Percentiles rank a stretch among this genome's conserved stretches.
Conservation (phyloP, 2,113 vertebrate genomes). For the Saguinus midas region DNA sequence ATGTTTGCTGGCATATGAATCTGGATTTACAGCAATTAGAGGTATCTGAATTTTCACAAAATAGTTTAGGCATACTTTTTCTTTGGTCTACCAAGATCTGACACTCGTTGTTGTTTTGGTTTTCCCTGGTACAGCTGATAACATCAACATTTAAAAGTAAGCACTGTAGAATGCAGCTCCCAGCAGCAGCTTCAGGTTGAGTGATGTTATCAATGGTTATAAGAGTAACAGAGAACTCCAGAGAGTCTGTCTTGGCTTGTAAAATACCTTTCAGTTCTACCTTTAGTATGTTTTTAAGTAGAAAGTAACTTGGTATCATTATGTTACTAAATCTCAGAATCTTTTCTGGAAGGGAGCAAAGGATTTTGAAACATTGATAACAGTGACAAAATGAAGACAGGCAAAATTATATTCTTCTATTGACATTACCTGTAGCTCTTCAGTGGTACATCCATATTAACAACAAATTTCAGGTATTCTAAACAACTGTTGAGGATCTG, state of each 20-base stretch:
- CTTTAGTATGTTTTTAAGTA: not conserved
- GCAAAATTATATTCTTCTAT: not conserved
- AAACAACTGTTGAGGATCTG: not conserved
- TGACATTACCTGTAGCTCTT: not conserved
- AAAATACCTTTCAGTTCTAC: not conserved
- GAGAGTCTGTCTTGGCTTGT: slow-evolving; percentile 18
- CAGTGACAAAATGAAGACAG: not conserved
- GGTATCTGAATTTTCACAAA: not conserved
- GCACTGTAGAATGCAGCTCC: not conserved
- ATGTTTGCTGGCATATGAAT: not conserved
- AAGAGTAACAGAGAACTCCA: slow-evolving; percentile 21
- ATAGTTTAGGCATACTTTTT: not conserved
- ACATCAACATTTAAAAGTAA: slow-evolving; percentile 34
- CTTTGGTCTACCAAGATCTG: not conserved
- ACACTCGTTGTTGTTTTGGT: not conserved
- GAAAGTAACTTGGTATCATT: not conserved
- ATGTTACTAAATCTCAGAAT: not conserved
- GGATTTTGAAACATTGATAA: not conserved
- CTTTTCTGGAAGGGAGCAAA: not conserved
- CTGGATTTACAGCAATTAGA: not conserved
- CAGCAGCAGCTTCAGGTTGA: slow-evolving; percentile 29
- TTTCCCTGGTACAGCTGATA: slow-evolving; percentile 52
- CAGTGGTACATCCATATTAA: not conserved
- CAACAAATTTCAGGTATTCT: not conserved
- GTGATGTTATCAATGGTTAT: not conserved